Evolutionary conservation across 2,888 invertebrate genomes (phyloP), one percentile per base, ranked within the genome.

Genomic region (Melipona beecheii): DNA sequence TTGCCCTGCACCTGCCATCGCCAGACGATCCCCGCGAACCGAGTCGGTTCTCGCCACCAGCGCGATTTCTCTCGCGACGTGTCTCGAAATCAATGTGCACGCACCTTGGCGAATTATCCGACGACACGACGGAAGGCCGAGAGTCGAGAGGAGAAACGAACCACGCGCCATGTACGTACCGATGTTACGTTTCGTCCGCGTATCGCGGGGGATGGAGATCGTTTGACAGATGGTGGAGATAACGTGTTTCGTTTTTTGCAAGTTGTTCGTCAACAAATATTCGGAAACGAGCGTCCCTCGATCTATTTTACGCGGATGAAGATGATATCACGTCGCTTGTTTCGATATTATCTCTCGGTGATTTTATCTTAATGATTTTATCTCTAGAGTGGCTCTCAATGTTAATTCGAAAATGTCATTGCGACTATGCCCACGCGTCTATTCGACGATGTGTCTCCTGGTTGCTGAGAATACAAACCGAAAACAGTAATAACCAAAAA

Each of bases 1-100:
- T 75, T 73, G 68, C 73, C 66, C 87, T 84, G 88, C 86, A 89
- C 84, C 86, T 87, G 87, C 84, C 87, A 84, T 82, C 73, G 71
- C 73, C 69, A 78, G 81, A 78, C 36, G 78, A 75, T 84, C 62
- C 81, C 76, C 74, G 62, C 11, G 72, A 31, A 56, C 58, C 69
- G 58, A 43, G 56, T 15, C 5, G 31, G 76, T 68, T 49, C 31
- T 72, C 31, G 43, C 24, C 24, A 24, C 43, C 19, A 19, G 43
- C 50, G 36, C 50, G 56, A 0, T 11, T 36, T 17, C 13, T 21
- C 15, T 64, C 21, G 17, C 21, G 4, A 54, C 43, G 19, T 43
- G 19, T 5, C 31, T 56, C 54, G 4, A 50, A 24, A 74, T 50
- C 24, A 3, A 64, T 19, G 49, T 49, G 36, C 52, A n/a, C 19